Evolutionary conservation across 2,888 invertebrate genomes (phyloP).

Genomic region (Acleris laterana): DNA sequence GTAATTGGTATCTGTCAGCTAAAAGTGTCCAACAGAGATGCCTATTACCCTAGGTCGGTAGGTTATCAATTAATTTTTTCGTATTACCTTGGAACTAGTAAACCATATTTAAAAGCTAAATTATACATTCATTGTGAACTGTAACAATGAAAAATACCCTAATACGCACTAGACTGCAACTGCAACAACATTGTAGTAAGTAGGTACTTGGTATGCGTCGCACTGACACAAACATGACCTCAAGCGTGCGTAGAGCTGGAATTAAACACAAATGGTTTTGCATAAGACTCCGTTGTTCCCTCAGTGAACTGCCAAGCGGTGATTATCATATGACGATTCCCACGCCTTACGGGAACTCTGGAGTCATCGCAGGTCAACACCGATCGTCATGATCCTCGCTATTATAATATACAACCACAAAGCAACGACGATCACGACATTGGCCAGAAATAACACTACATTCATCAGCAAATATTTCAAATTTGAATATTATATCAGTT

Average conservation of each 20-base stretch:
- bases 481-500: too few species aligned
- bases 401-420: constrained; percentile 30
- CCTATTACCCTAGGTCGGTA: too few species aligned
- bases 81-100: too few species aligned
- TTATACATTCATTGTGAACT: too few species aligned
- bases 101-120: too few species aligned
- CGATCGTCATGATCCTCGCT: constrained; percentile 34
- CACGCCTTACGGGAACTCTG: constrained; percentile 35
- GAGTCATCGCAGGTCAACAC: constrained; percentile 36
- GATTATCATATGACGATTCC: constrained; percentile 36
- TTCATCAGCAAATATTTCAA: constrained; percentile 6
- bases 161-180: too few species aligned
- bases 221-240: constrained; percentile 13
- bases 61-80: too few species aligned
- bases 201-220: neutral
- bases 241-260: constrained; percentile 17
- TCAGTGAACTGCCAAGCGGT: constrained; percentile 20
- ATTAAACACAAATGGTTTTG: constrained; percentile 25
- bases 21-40: too few species aligned
- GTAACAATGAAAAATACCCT: too few species aligned
- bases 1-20: too few species aligned
- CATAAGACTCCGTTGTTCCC: constrained; percentile 15
- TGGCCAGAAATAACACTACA: constrained; percentile 14
- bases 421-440: constrained; percentile 29
- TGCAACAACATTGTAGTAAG: too few species aligned